Evolutionary conservation across 2,797 vertebrate species (phyloP), one percentile per base, ranked within the genome.

Genomic region (Crax fasciolata): DNA sequence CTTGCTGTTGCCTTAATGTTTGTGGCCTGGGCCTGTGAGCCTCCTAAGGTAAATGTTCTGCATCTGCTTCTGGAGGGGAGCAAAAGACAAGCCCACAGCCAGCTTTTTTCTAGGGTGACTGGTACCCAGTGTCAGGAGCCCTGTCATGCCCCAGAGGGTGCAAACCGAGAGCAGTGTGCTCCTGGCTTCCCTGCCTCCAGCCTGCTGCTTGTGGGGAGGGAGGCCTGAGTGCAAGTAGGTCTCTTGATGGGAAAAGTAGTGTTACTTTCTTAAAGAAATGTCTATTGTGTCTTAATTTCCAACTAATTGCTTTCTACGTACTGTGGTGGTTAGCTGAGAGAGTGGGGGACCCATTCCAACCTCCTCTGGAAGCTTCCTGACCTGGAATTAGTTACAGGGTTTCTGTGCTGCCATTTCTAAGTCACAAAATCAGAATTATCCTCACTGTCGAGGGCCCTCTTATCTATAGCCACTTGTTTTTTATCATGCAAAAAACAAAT

Each of bases 341-440:
- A 28, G 30, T 21, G 27, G 87, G 55, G 63, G 79, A 46, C 5
- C 8, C 17, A 38, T 30, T 21, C 52, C 4, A 4, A 17, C 18
- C 10, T 25, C 16, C 59, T 6, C 48, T 68, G 19, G 57, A 23
- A 77, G 65, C 15, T 44, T 59, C 38, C 55, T 72, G 43, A 21
- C 21, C 32, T 89, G 61, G 59, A 74, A n/a, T 59, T 51, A 39
- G 57, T 71, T 63, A 55, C 2, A 0, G 54, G 21, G 21, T 23
- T 82, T 87, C 41, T 17, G 39, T 89, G 39, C 44, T 83, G 11
- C 30, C 20, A 30, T 65, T 91, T 84, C 44, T 21, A 59, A 55
- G 78, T 23, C 75, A 35, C n/a, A 79, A 49, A 79, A 38, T 14
- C 70, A 39, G 25, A 63, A 63, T 89, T 85, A 44, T 59, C 23